Evolutionary conservation across 2,113 vertebrate genomes (phyloP).

Genomic region (Ariopsis seemanni): DNA sequence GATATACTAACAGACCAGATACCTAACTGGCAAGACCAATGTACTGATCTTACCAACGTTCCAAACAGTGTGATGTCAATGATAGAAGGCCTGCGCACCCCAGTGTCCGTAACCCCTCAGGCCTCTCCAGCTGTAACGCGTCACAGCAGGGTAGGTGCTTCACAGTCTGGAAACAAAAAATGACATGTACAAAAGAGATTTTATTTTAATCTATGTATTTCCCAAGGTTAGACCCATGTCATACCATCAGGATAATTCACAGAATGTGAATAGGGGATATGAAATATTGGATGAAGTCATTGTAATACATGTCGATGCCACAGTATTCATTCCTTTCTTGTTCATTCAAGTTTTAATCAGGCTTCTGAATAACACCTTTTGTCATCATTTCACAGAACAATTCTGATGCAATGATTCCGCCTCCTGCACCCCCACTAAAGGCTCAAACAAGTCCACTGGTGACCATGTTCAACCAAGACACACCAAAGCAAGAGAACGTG

Average conservation of each 20-base stretch:
- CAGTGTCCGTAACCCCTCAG: conserved; percentile 79
- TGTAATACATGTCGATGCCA: background rate
- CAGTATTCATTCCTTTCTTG: background rate
- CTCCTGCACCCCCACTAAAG: conserved; percentile 77
- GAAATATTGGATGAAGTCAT: background rate
- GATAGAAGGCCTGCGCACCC: conserved; percentile 83
- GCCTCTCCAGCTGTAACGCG: conserved; percentile 83
- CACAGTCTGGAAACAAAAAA: background rate
- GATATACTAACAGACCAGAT: conserved; percentile 82
- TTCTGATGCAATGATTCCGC: conserved; percentile 67
- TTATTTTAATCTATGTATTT: background rate
- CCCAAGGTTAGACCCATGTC: background rate
- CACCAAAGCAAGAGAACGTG: conserved; percentile 49
- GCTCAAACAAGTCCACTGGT: conserved; percentile 83
- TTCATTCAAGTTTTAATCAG: background rate
- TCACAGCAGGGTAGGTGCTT: conserved; percentile 74
- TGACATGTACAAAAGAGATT: background rate
- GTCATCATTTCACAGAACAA: conserved; percentile 58
- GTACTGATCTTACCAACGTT: conserved; percentile 84
- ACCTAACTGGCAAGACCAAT: conserved; percentile 88
- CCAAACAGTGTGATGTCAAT: conserved; percentile 83
- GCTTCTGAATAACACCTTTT: background rate
- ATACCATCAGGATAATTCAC: background rate
- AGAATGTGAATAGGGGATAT: background rate
- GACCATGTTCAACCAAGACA: conserved; percentile 84